phyloP scores from a whole-genome alignment of 2,113 vertebrate genomes.

The Raja brachyura region DNA sequence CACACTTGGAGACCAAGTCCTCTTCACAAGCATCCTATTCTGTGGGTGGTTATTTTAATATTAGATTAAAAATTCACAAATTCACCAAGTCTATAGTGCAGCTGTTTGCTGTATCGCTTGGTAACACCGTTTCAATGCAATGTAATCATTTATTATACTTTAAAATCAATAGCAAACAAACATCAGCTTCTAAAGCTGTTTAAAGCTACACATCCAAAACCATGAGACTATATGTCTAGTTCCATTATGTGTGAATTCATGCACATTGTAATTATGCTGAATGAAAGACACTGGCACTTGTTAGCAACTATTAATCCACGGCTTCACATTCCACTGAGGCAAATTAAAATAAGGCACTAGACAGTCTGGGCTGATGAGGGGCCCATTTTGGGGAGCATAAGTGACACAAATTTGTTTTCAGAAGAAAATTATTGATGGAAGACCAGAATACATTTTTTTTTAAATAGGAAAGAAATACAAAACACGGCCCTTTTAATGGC shows the following conservation, averaged over 20 bases:
- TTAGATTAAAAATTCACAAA: constrained; percentile 18
- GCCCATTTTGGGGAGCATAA: neutral
- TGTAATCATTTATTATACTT: neutral
- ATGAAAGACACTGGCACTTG: neutral
- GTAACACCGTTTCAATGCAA: neutral
- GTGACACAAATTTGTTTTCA: neutral
- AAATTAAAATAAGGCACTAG: constrained; percentile 11
- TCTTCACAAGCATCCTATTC: neutral
- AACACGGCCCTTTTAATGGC: neutral
- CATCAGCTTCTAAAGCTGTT: neutral
- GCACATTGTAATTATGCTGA: neutral
- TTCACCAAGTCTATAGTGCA: neutral
- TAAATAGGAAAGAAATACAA: neutral
- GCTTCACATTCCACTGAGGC: constrained; percentile 1
- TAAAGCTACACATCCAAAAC: neutral
- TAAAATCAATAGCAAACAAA: neutral
- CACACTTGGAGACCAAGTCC: neutral
- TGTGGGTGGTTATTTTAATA: neutral
- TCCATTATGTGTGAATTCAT: neutral
- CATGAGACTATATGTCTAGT: neutral
- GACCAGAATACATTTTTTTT: neutral
- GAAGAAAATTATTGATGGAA: neutral
- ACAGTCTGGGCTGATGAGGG: too few species aligned
- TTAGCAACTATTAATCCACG: constrained; percentile 6
- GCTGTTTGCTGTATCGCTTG: too few species aligned